phyloP scores from a whole-genome alignment of 2,113 vertebrate species.

The Sminthopsis crassicaudata region DNA sequence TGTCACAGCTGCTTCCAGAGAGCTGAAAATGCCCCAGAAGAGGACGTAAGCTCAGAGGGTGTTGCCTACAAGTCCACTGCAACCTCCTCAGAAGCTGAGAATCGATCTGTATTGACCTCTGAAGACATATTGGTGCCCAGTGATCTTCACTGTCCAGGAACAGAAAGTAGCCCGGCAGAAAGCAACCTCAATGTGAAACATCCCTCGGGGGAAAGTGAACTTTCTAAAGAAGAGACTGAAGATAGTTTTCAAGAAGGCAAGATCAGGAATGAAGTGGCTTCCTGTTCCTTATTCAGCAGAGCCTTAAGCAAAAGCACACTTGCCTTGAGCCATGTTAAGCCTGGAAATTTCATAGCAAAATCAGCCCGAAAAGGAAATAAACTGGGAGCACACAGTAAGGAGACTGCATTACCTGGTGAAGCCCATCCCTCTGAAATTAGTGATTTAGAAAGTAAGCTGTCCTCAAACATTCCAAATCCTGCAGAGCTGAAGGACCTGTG shows the following conservation, averaged over 20 bases:
- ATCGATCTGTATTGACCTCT: constrained; percentile 36
- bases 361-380: constrained; percentile 15
- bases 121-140: constrained; percentile 21
- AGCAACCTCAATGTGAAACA: not conserved
- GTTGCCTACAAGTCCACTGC: constrained; percentile 34
- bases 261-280: constrained; percentile 25
- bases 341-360: constrained; percentile 26
- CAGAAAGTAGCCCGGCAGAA: not conserved
- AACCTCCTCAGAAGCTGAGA: constrained; percentile 32
- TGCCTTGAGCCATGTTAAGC: constrained; percentile 10
- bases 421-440: not conserved
- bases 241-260: constrained; percentile 31
- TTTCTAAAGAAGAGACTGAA: constrained; percentile 35
- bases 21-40: constrained; percentile 40
- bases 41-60: not conserved
- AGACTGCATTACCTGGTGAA: not conserved
- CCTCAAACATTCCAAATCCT: constrained; percentile 55
- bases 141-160: constrained; percentile 26
- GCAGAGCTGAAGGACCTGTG: constrained; percentile 2
- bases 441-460: not conserved
- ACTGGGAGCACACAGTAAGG: not conserved
- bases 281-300: constrained; percentile 5
- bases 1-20: constrained; percentile 1
- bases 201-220: constrained; percentile 22
- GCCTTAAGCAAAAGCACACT: constrained; percentile 32